These are phyloP conservation scores for Drosophila nr. perissopoda DNA, from an alignment of 2,888 invertebrate genomes.

Conservation along the genomic window DNA sequence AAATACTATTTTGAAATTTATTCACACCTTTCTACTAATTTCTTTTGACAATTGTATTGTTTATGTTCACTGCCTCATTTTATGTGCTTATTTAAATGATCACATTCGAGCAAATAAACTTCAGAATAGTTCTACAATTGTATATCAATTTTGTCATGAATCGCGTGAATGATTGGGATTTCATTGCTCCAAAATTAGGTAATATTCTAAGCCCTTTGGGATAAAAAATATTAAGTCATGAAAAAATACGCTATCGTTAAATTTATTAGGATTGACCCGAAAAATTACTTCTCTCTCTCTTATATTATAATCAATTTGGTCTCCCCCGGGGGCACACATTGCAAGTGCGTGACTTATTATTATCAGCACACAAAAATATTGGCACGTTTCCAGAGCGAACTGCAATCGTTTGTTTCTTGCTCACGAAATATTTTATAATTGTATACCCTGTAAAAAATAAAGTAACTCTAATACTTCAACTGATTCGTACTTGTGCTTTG, in stretches of 20 bases:
- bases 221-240: background rate
- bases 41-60: background rate
- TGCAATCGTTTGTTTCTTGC: conserved; percentile 17
- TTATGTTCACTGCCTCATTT: background rate
- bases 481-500: background rate
- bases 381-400: conserved; percentile 26
- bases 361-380: conserved; percentile 33
- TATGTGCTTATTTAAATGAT: background rate
- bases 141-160: background rate
- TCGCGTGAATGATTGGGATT: background rate
- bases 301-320: conserved; percentile 54
- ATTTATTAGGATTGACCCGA: background rate
- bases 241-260: background rate
- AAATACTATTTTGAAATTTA: background rate
- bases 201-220: background rate
- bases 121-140: background rate
- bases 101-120: background rate
- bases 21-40: background rate
- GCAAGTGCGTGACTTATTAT: conserved; percentile 55
- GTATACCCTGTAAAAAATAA: conserved; percentile 1
- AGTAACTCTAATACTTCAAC: background rate
- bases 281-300: conserved; percentile 13
- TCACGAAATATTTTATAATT: background rate
- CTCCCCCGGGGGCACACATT: conserved; percentile 33
- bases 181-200: background rate